These are phyloP conservation scores for Noctua janthe DNA, from an alignment of 2,888 invertebrate genomes.

Conservation along the genomic window DNA sequence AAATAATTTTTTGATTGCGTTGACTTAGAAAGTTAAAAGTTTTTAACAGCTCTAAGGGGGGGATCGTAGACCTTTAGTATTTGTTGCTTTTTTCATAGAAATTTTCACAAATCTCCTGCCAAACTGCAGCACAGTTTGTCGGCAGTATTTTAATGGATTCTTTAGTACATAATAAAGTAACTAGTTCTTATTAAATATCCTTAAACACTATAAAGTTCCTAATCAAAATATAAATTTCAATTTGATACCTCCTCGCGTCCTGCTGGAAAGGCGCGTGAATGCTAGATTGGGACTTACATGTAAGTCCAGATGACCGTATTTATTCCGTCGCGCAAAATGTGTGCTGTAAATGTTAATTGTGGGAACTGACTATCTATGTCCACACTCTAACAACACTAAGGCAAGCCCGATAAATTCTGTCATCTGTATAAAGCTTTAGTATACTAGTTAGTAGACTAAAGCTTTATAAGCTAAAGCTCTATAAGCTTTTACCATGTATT, in stretches of 20 bases:
- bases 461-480: no score
- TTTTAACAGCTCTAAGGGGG: neutral
- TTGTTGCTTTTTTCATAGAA: neutral
- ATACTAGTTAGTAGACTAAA: neutral
- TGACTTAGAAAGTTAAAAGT: neutral
- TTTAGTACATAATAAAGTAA: no score
- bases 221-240: no score
- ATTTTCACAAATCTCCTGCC: neutral
- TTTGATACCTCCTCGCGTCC: no score
- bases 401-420: neutral
- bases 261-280: no score
- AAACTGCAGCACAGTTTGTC: neutral
- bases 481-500: neutral
- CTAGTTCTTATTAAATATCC: no score
- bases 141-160: neutral
- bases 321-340: neutral
- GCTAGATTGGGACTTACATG: no score
- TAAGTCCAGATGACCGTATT: no score
- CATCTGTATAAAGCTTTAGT: neutral
- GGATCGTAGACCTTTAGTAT: neutral
- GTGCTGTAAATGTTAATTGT: neutral
- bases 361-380: neutral
- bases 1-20: neutral
- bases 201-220: no score
- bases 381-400: neutral